Evolutionary conservation across 2,797 vertebrate genomes (phyloP).

Genomic region (Merluccius polli): DNA sequence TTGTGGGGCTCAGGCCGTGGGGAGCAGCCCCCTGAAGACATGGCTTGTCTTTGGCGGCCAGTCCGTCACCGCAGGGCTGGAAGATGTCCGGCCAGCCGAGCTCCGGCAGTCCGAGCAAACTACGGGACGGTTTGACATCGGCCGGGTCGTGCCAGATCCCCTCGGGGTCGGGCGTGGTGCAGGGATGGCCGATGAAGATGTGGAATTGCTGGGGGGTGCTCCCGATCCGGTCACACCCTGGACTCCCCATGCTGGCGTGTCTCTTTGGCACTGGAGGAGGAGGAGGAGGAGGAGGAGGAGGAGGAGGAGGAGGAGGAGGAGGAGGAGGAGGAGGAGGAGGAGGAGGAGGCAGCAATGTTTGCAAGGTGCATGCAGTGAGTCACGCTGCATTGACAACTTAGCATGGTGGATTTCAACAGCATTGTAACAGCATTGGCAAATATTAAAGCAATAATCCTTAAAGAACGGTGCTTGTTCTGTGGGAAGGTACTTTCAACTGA

Average conservation of each 20-base stretch:
- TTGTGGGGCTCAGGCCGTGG: slow-evolving; percentile 9
- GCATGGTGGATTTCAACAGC: slow-evolving; percentile 15
- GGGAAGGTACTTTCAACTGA: slow-evolving; percentile 12
- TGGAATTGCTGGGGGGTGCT: slow-evolving; percentile 40
- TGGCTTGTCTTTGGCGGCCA: slow-evolving; percentile 68
- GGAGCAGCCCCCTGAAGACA: slow-evolving; percentile 66
- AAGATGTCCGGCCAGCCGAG: slow-evolving; percentile 75
- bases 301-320: not conserved
- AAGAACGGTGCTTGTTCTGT: slow-evolving; percentile 45
- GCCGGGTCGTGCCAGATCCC: slow-evolving; percentile 60
- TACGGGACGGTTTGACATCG: slow-evolving; percentile 66
- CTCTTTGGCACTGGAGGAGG: slow-evolving; percentile 16
- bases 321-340: no score
- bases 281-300: not conserved
- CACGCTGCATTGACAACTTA: slow-evolving; percentile 1
- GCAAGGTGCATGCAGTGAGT: not conserved
- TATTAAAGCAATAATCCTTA: slow-evolving; percentile 51
- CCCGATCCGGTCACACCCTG: slow-evolving; percentile 69
- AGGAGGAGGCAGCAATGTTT: not conserved
- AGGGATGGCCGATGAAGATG: slow-evolving; percentile 37
- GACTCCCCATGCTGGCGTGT: slow-evolving; percentile 76
- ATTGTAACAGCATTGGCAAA: slow-evolving; percentile 12
- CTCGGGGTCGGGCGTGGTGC: slow-evolving; percentile 63
- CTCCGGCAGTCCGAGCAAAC: slow-evolving; percentile 63
- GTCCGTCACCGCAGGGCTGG: slow-evolving; percentile 80